Conservation (phyloP, 2,888 invertebrate genomes). For the Aelia acuminata region DNA sequence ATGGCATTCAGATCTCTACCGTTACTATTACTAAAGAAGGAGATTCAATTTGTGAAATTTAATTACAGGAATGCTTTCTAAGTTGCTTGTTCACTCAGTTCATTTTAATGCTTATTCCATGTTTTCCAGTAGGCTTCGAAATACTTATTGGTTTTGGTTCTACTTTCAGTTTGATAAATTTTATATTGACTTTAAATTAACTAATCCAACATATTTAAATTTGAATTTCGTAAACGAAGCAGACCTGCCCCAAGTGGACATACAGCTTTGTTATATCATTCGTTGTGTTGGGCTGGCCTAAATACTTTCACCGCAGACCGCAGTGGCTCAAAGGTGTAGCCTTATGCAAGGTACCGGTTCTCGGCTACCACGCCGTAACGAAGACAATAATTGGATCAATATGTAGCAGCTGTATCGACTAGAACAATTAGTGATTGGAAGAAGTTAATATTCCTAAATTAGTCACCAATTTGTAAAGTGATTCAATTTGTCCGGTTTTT, state of each 20-base stretch:
- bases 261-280: background rate
- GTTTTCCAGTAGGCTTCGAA: background rate
- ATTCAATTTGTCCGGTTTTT: no score
- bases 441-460: background rate
- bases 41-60: background rate
- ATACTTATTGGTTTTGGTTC: background rate
- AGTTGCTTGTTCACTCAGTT: background rate
- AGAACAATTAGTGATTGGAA: background rate
- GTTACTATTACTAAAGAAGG: no score
- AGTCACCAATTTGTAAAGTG: background rate
- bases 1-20: no score
- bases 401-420: background rate
- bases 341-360: slow-evolving; percentile 46
- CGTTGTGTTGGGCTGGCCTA: slow-evolving; percentile 20
- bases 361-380: background rate
- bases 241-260: background rate
- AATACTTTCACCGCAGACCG: slow-evolving; percentile 43
- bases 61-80: background rate
- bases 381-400: background rate
- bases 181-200: background rate
- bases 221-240: background rate
- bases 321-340: slow-evolving; percentile 1
- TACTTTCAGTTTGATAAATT: background rate
- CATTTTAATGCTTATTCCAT: background rate
- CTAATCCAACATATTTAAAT: background rate